Evolutionary conservation across 2,888 invertebrate genomes (phyloP).

Genomic region (Oscheius sp.): DNA sequence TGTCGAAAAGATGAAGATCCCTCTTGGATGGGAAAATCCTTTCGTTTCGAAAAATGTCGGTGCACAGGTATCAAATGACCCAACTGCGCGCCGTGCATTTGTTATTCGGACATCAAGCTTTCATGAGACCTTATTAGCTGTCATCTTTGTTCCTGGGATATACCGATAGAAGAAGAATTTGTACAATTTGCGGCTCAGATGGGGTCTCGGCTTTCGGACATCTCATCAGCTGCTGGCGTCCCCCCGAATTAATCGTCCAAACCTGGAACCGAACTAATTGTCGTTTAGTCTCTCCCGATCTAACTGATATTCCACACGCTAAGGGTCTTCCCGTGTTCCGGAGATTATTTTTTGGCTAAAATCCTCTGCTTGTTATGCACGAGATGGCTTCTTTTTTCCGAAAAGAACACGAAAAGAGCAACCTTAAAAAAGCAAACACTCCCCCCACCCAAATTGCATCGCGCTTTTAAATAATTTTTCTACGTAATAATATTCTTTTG

Average conservation of each 20-base stretch:
- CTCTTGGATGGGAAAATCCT: background rate
- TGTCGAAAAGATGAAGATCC: background rate
- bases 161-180: background rate
- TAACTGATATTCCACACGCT: too few relatives aligned
- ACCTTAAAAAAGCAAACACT: background rate
- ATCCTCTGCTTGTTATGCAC: conserved; percentile 18
- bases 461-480: background rate
- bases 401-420: background rate
- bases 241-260: conserved; percentile 19
- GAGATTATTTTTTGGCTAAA: conserved; percentile 7
- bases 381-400: background rate
- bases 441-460: background rate
- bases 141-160: background rate
- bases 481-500: background rate
- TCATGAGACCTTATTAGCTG: conserved; percentile 12
- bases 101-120: conserved; percentile 20
- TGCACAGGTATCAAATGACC: conserved; percentile 11
- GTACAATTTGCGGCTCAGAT: conserved; percentile 6
- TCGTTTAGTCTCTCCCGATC: background rate
- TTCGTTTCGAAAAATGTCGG: background rate
- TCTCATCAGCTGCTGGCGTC: conserved; percentile 20
- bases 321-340: background rate
- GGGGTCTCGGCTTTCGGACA: background rate
- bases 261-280: conserved; percentile 18
- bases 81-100: conserved; percentile 7